Evolutionary conservation across 2,888 invertebrate species (phyloP), one percentile per base, ranked within the genome.

Genomic region (Notocelia uddmanniana): DNA sequence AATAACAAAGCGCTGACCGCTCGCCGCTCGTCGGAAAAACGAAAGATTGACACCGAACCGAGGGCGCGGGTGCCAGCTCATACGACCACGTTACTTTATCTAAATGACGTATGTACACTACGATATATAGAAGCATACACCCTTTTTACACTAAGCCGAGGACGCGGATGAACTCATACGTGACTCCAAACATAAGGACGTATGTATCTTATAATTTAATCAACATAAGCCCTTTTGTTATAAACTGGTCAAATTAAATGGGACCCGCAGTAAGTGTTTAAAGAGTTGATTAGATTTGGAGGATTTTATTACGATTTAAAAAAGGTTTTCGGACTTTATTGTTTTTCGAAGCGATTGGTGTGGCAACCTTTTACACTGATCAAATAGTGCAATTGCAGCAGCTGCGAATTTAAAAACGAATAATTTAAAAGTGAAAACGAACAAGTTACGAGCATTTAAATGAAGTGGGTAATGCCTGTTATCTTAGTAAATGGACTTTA

Each of bases 1-100:
- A 90, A 91, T 91, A 91, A 91, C 91, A 91, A 91, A 89, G 87
- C 79, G 81, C 81, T 85, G 87, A 85, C 86, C 86, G 85, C 80
- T 76, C 77, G 83, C 75, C 77, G 75, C 72, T 69, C 57, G 75
- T 80, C 82, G 86, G 86, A 83, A 89, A 89, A 89, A 85, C 77
- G 87, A 82, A 81, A 86, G 89, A 88, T 84, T 90, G 89, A 90
- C 89, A 87, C 82, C 76, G 62, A 73, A 78, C 78, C 75, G 74
- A 75, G 72, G 60, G 73, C 62, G 66, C 31, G 31, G 31, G 31
- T 31, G 31, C 31, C n/a, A 66, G 6, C 63, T 31, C 64, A 34
- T 37, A 54, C n/a, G 60, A n/a, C 5, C 23, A 37, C n/a, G n/a
- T 11, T 45, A 26, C 45, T 23, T 59, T 57, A 31, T 3, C n/a